These are phyloP conservation scores for Brachionus koreanus DNA, from an alignment of 1,140 invertebrate species.

Conservation along the genomic window DNA sequence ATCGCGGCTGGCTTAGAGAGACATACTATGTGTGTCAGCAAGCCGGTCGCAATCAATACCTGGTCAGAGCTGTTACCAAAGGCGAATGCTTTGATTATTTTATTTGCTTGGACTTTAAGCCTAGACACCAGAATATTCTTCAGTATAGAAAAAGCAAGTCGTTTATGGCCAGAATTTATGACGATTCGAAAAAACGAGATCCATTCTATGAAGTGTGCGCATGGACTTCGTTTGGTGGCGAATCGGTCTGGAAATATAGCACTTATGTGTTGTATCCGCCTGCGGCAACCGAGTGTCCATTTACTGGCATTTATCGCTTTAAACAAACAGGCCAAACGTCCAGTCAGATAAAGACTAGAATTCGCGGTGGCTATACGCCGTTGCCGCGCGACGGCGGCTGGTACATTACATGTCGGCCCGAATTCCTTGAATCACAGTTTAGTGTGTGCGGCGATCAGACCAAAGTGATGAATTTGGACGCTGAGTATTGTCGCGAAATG, in stretches of 20 bases:
- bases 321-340: constrained; percentile 24
- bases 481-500: constrained; percentile 35
- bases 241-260: constrained; percentile 36
- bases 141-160: constrained; percentile 36
- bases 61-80: constrained; percentile 34
- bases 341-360: constrained; percentile 5
- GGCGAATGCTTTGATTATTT: constrained; percentile 44
- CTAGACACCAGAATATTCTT: constrained; percentile 33
- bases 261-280: constrained; percentile 42
- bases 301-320: constrained; percentile 42
- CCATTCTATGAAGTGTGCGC: constrained; percentile 45
- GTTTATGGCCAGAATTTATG: constrained; percentile 38
- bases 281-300: constrained; percentile 44
- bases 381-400: constrained; percentile 41
- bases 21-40: constrained; percentile 45
- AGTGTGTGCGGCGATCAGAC: constrained; percentile 44
- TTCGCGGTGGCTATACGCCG: constrained; percentile 39
- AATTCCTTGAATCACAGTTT: constrained; percentile 20
- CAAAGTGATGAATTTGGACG: constrained; percentile 42
- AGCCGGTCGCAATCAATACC: constrained; percentile 40
- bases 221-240: constrained; percentile 41
- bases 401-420: constrained; percentile 34
- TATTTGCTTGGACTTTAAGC: constrained; percentile 43
- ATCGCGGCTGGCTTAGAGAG: constrained; percentile 40
- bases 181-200: constrained; percentile 13